Evolutionary conservation across 2,113 vertebrate genomes (phyloP).

Genomic region (Zosterops japonicus): DNA sequence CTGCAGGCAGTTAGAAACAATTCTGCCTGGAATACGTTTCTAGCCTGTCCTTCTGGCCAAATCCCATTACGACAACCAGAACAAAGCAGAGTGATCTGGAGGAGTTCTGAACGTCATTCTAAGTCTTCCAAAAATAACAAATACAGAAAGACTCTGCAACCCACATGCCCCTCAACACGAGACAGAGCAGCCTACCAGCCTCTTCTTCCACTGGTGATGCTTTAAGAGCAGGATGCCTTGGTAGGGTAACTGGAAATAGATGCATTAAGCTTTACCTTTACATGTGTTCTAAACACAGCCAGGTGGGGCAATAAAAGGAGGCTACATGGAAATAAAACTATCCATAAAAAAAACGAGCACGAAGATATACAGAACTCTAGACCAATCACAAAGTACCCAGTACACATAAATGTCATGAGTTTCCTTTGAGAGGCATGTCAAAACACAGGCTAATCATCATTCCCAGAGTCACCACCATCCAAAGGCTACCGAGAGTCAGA

Average conservation of each 20-base stretch:
- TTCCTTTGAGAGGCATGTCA: background rate
- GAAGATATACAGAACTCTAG: background rate
- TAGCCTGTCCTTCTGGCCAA: background rate
- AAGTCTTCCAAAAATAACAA: background rate
- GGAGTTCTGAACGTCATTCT: background rate
- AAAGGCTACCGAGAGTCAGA: background rate
- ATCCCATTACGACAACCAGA: background rate
- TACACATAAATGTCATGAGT: background rate
- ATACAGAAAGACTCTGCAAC: background rate
- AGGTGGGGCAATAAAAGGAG: background rate
- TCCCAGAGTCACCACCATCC: background rate
- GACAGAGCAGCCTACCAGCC: conserved; percentile 20
- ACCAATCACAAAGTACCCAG: background rate
- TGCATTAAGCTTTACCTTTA: background rate
- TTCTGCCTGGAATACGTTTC: background rate
- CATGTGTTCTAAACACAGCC: background rate
- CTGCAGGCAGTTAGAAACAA: background rate
- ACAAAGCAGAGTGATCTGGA: background rate
- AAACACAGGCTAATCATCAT: background rate
- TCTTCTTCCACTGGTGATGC: background rate
- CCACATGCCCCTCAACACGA: background rate
- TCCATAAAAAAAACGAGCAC: background rate
- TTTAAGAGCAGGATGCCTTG: conserved; percentile 21
- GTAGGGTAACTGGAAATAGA: conserved; percentile 4
- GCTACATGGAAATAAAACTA: background rate